Conservation (phyloP, 2,113 vertebrate species). For the Rhipidura dahli region DNA sequence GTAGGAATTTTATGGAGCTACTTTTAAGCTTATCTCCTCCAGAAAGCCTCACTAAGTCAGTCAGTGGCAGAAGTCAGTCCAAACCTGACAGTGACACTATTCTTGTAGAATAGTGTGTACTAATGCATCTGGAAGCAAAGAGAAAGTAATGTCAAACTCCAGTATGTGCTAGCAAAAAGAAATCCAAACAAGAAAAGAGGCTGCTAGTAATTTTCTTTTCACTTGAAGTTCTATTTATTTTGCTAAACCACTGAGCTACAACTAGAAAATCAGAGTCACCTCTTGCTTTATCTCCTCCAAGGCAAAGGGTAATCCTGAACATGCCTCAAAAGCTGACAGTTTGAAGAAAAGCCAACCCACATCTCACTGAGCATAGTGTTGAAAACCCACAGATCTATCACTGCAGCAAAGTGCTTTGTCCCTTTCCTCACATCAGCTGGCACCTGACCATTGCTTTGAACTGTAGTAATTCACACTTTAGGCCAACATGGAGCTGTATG, state of each 20-base stretch:
- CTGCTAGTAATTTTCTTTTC: neutral
- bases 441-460: neutral
- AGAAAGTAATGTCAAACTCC: neutral
- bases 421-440: neutral
- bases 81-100: conserved; percentile 12
- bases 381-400: neutral
- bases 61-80: conserved; percentile 44
- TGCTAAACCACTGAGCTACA: neutral
- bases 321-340: neutral
- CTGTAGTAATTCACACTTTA: neutral
- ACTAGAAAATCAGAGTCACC: neutral
- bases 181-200: neutral
- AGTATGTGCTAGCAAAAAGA: neutral
- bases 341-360: neutral
- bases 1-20: conserved; percentile 10
- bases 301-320: neutral
- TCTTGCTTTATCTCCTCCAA: neutral
- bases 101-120: neutral
- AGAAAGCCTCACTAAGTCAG: conserved; percentile 16
- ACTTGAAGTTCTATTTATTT: conserved; percentile 8
- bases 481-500: neutral
- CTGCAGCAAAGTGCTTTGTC: neutral
- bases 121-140: neutral
- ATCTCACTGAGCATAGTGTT: neutral
- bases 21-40: conserved; percentile 37